Base-by-base conservation (phyloP, 2,888 invertebrate species). In the Agriopis leucophaearia region DNA sequence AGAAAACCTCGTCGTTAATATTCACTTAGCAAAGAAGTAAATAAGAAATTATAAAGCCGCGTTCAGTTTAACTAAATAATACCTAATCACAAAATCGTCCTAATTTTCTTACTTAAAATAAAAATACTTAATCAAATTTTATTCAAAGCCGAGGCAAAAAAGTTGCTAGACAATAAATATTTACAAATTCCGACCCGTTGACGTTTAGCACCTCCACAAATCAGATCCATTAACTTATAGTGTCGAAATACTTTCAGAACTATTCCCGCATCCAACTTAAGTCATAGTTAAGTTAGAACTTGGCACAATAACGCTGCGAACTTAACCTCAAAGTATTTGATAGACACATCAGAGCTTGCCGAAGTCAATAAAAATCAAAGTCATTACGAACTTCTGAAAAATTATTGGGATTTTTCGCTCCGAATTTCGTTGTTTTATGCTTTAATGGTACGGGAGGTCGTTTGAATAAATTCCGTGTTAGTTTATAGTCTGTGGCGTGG, bases 401-500 rank as follows among this genome's bases (percentile, higher is more conserved):
- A 83, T 79, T 66, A 74, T 79, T 77, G 58, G 64, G 72, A 71
- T 74, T 78, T 76, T 81, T 72, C 76, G 73, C 71, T 70, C 72
- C 77, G 73, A 77, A 81, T 78, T 78, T 77, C 74, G 77, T 83
- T 84, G 82, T 86, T 85, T 82, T 82, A 78, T 82, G 85, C 86
- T 87, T 84, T 85, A 87, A 88, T 86, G 82, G 79, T 83, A 82
- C 78, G 78, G 74, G 75, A 63, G 79, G 82, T 82, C 83, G 85
- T 87, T 88, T 82, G 87, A 85, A 89, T 88, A 87, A 87, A 87
- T 85, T 86, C 83, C 74, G 79, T 78, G 81, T 79, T 78, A 80
- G 79, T 84, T 83, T 81, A 83, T 72, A 78, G 78, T 74, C 75
- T 71, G 76, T 75, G 78, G 81, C 79, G 79, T 71, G 73, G 51